phyloP scores from a whole-genome alignment of 2,888 invertebrate genomes.

The Cephus sareptanus region DNA sequence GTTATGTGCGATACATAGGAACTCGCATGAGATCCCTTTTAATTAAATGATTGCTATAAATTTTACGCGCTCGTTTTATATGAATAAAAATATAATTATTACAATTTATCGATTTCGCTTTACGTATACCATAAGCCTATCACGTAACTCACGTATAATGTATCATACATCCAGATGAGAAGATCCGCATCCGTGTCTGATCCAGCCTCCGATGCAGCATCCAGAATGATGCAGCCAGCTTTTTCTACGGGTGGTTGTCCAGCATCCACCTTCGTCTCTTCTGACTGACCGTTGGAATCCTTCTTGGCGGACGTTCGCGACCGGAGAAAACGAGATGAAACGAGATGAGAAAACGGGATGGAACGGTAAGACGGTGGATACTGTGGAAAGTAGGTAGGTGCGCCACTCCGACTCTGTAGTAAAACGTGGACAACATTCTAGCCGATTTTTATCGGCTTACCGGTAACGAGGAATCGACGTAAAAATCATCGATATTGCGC shows the following conservation, averaged over 20 bases:
- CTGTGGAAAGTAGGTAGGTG: constrained; percentile 47
- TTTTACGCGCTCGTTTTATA: neutral
- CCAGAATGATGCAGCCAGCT: constrained; percentile 36
- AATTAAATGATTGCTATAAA: neutral
- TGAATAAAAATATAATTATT: neutral
- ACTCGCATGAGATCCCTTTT: neutral
- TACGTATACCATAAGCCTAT: no score
- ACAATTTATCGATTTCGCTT: constrained; percentile 1
- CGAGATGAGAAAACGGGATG: constrained; percentile 15
- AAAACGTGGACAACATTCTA: constrained; percentile 47
- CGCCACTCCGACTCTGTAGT: constrained; percentile 25
- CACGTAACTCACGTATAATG: constrained; percentile 56
- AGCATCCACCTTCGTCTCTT: constrained; percentile 25
- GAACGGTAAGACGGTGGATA: constrained; percentile 23
- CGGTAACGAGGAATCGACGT: constrained; percentile 29
- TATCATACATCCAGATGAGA: constrained; percentile 15
- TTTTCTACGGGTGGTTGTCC: constrained; percentile 45
- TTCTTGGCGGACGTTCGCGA: constrained; percentile 28
- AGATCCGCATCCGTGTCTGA: constrained; percentile 32
- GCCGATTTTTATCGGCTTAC: constrained; percentile 43
- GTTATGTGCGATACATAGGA: neutral
- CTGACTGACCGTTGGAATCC: constrained; percentile 48
- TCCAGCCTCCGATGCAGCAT: constrained; percentile 11
- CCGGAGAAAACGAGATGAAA: constrained; percentile 20
- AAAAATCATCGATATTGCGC: constrained; percentile 33